These are phyloP conservation scores for Sus scrofa DNA, from an alignment of 2,113 vertebrate genomes.

Conservation along the genomic window T2T-Sscrofa CM000827.6:109801501-109802000, in stretches of 20 bases:
- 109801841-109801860: too few relatives aligned
- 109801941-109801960: not conserved
- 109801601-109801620: not conserved
- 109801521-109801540: rapidly evolving
- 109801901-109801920: rapidly evolving
- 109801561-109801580: not conserved
- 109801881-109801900: rapidly evolving
- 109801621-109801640: not conserved
- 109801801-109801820: not conserved
- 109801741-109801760: not conserved
- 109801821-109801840: not conserved
- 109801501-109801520: too few relatives aligned
- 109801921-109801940: rapidly evolving
- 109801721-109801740: not conserved
- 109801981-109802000: not conserved
- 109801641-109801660: not conserved
- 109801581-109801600: not conserved
- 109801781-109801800: not conserved
- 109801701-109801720: not conserved
- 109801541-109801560: rapidly evolving
- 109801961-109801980: not conserved
- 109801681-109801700: not conserved
- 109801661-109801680: rapidly evolving
- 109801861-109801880: not conserved
- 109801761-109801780: not conserved